A percentile compares a stretch with the other conserved stretches of the same genome.
phyloP scores from a whole-genome alignment of 2,888 invertebrate genomes.

The Panzeria rudis region DNA sequence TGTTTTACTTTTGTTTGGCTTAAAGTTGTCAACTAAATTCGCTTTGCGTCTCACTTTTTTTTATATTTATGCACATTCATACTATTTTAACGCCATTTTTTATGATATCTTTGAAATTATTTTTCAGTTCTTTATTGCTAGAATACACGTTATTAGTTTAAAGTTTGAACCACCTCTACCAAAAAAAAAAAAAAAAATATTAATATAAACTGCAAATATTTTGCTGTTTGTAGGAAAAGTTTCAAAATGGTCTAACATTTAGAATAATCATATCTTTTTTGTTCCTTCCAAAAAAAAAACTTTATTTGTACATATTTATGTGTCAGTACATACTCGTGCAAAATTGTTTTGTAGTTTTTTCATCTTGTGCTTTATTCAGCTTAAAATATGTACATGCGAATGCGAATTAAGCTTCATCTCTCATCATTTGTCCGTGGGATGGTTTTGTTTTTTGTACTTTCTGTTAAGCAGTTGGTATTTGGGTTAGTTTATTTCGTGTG shows the following conservation, averaged over 20 bases:
- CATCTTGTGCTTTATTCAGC: conserved; percentile 1
- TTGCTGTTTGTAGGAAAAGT: conserved; percentile 11
- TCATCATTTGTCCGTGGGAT: conserved; percentile 59
- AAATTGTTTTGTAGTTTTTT: conserved; percentile 22
- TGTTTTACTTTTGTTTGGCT: not conserved
- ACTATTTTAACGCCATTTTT: conserved; percentile 38
- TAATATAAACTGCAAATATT: conserved; percentile 12
- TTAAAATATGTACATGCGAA: conserved; percentile 22
- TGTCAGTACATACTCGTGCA: conserved; percentile 13
- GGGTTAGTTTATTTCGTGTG: conserved; percentile 29
- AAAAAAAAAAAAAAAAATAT: not conserved
- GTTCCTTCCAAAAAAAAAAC: conserved; percentile 16
- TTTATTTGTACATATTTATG: conserved; percentile 6
- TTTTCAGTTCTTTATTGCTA: not conserved
- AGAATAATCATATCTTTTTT: conserved; percentile 19
- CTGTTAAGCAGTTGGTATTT: conserved; percentile 35
- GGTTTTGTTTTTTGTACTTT: conserved; percentile 2
- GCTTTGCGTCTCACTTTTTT: not conserved
- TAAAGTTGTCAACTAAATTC: conserved; percentile 2
- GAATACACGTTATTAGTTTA: conserved; percentile 1
- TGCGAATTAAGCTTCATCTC: conserved; percentile 37
- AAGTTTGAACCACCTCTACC: not conserved
- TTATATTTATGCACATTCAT: not conserved
- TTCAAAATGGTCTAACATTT: conserved; percentile 44
- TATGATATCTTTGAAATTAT: not conserved